Percentiles rank a stretch among this genome's conserved stretches.
phyloP scores from a whole-genome alignment of 1,140 invertebrate species.

The Saccostrea glomerata region DNA sequence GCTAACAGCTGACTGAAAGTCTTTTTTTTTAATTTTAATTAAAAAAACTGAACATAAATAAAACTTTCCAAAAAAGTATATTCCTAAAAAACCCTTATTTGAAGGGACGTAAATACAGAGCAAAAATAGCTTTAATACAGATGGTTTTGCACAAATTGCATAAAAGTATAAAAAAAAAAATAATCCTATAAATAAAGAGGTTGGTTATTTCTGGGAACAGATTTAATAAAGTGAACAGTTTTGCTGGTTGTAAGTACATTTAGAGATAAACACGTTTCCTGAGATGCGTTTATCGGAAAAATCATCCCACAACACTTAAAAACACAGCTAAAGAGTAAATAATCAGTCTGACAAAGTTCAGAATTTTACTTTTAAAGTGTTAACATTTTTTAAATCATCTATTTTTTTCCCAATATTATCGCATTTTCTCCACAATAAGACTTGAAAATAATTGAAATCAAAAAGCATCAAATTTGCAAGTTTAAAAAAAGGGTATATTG shows the following conservation, averaged over 20 bases:
- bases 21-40: not conserved
- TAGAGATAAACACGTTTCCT: not conserved
- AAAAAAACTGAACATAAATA: not conserved
- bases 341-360: no score
- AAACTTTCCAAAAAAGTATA: not conserved
- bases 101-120: not conserved
- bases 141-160: not conserved
- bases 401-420: no score
- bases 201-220: not conserved
- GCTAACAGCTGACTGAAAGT: not conserved
- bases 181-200: not conserved
- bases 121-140: not conserved
- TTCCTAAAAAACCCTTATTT: not conserved
- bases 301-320: not conserved
- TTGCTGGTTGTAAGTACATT: not conserved
- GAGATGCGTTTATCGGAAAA: not conserved
- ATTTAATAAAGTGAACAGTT: not conserved
- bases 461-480: no score
- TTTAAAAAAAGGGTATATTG: no score
- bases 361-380: no score
- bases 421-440: no score
- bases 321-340: not conserved
- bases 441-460: no score
- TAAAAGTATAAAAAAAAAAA: no score
- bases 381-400: no score